Evolutionary conservation across 2,888 invertebrate species (phyloP), one percentile per base, ranked within the genome.

Genomic region (Auanema sp.): DNA sequence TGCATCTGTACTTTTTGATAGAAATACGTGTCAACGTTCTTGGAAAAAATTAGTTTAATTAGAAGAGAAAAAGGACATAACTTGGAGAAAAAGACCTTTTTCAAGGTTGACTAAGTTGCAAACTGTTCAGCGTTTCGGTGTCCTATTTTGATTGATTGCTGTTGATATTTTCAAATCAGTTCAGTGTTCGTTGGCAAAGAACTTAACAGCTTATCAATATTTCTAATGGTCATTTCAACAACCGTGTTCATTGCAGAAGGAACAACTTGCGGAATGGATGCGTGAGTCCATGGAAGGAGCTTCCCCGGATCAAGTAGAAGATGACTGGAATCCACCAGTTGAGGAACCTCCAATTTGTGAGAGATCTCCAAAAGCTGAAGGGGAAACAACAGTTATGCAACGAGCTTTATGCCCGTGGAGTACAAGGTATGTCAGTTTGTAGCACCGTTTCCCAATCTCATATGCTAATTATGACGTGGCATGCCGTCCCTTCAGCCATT

Each of bases 401-500:
- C 62, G 79, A 52, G 73, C 79, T 5, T 60, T 79, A 23, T 79
- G 79, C 63, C 79, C 79, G 2, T 79, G 79, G 79, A 70, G 72
- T 40, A 71, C 67, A 61, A 66, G 68, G 75, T 75, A 12, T 14
- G 14, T 21, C 24, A 5, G 1, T 18, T 50, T 47, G 23, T 5
- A 41, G 40, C 3, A 54, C 33, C 5, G 33, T 60, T 14, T 42
- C 16, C 24, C 51, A 18, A n/a, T 50, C 14, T 1, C 16, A 18
- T 23, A 52, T n/a, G 23, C 23, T 8, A 1, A 56, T 44, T 40
- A 12, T 44, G 21, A 16, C 11, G 55, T 33, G 21, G 14, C 18
- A 11, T 94, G 94, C 87, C 18, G 0, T 14, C 2, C 12, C 4
- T 12, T 50, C 53, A 10, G 12, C 44, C 3, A 33, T 33, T 8